Evolutionary conservation across 2,888 invertebrate species (phyloP), one percentile per base, ranked within the genome.

Genomic region (Incurvaria masculella): DNA sequence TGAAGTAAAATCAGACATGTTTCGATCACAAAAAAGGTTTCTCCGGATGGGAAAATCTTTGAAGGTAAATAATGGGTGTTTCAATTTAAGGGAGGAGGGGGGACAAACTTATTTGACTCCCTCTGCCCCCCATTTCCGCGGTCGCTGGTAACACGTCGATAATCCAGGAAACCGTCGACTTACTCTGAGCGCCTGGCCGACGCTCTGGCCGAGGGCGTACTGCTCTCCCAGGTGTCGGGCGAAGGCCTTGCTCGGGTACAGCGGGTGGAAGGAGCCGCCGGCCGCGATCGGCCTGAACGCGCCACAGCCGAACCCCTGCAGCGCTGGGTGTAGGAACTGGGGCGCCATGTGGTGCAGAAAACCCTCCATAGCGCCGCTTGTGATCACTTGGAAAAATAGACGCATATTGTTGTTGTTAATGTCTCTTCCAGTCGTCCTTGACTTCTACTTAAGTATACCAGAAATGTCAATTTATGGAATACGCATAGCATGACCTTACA

Each of bases 321-420:
- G 62, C 8, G 79, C 79, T 11, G 79, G 79, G 53, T 79, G 79
- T 59, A 79, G 63, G 55, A 79, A 79, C 63, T 79, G 79, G 48
- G 79, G 79, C 14, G 79, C 79, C 73, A 79, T 79, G 56, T 79
- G 79, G 56, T 79, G 79, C 49, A 79, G 69, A 59, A 79, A 79
- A 14, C 79, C 79, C 60, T 79, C 79, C 79, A 79, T 79, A 55
- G 55, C 61, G 48, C 55, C 51, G 26, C 27, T 19, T 33, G n/a
- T n/a, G n/a, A n/a, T n/a, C n/a, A n/a, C n/a, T n/a, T n/a, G n/a
- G n/a, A n/a, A n/a, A n/a, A n/a, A n/a, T n/a, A n/a, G n/a, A n/a
- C n/a, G n/a, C n/a, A n/a, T n/a, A n/a, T n/a, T n/a, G n/a, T n/a
- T n/a, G n/a, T n/a, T n/a, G n/a, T n/a, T n/a, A n/a, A n/a, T n/a